A percentile compares a stretch with the other conserved stretches of the same genome.
phyloP scores from a whole-genome alignment of 2,888 invertebrate genomes.

The Drosophila robusta region DNA sequence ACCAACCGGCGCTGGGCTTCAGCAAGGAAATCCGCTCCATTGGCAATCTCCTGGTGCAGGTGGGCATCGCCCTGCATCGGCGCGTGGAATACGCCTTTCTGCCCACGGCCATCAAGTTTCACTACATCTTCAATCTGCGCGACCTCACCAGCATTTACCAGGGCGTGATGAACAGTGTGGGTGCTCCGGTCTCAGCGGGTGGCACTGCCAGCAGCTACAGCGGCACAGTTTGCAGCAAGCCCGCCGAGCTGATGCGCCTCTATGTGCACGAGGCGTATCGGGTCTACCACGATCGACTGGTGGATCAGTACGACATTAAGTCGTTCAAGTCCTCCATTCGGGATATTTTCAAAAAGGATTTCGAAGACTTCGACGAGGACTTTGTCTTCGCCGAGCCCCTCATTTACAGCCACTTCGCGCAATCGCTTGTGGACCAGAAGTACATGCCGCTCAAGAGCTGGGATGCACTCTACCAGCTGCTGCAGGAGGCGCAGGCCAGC shows the following conservation, averaged over 20 bases:
- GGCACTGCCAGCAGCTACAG: constrained; percentile 54
- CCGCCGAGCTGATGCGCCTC: constrained; percentile 91
- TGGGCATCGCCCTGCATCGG: constrained; percentile 91
- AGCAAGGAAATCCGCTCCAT: constrained; percentile 83
- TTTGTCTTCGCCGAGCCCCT: constrained; percentile 91
- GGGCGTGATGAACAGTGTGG: constrained; percentile 94
- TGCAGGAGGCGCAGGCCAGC: constrained; percentile 92
- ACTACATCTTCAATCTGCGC: constrained; percentile 96
- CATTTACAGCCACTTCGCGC: constrained; percentile 96
- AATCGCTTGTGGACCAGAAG: constrained; percentile 91
- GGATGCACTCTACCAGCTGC: constrained; percentile 89
- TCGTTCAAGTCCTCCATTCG: constrained; percentile 90
- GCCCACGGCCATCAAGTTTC: constrained; percentile 97
- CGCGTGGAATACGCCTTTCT: constrained; percentile 92
- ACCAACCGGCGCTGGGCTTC: constrained; percentile 89
- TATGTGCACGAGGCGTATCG: constrained; percentile 96
- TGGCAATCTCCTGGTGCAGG: constrained; percentile 86
- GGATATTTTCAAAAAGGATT: constrained; percentile 93
- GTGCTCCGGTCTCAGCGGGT: constrained; percentile 85
- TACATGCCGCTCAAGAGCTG: constrained; percentile 93
- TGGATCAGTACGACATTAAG: constrained; percentile 92
- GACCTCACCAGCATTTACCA: constrained; percentile 97
- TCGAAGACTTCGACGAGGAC: constrained; percentile 91
- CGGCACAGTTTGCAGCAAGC: constrained; percentile 86
- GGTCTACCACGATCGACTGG: constrained; percentile 96